Evolutionary conservation across 2,888 invertebrate species (phyloP).

Genomic region (Sphaerophoria rueppellii): DNA sequence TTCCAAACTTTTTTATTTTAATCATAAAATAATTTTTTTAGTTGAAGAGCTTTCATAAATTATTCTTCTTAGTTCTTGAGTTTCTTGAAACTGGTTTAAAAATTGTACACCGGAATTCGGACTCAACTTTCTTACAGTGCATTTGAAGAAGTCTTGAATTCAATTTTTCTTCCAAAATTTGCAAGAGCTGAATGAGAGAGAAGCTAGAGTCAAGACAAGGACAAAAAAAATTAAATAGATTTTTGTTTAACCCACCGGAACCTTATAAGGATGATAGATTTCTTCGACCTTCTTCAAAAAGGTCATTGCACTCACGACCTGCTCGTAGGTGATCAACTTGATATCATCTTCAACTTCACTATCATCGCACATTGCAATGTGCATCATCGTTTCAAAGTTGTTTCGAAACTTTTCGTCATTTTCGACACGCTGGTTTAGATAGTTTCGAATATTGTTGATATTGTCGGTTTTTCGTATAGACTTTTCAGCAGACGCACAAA

Average conservation of each 20-base stretch:
- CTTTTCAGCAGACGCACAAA: constrained; percentile 32
- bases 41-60: not conserved
- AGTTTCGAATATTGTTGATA: constrained; percentile 44
- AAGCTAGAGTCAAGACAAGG: not conserved
- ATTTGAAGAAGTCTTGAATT: constrained; percentile 77
- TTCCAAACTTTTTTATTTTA: constrained; percentile 17
- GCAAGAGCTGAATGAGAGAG: constrained; percentile 73
- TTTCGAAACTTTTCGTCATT: constrained; percentile 67
- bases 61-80: not conserved
- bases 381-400: constrained; percentile 28
- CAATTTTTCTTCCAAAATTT: constrained; percentile 77
- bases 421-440: constrained; percentile 76
- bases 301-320: constrained; percentile 77
- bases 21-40: constrained; percentile 18
- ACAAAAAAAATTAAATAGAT: not conserved
- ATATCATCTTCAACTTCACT: not conserved
- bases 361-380: constrained; percentile 19
- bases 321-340: constrained; percentile 74
- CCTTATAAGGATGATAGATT: constrained; percentile 76
- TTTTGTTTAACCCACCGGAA: constrained; percentile 74
- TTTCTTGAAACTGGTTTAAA: constrained; percentile 78
- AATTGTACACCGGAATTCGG: constrained; percentile 79
- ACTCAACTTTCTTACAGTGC: constrained; percentile 77
- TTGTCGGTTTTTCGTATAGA: not conserved
- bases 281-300: constrained; percentile 76